Base-by-base conservation (phyloP, 2,113 vertebrate species). In the Bufo gargarizans region DNA sequence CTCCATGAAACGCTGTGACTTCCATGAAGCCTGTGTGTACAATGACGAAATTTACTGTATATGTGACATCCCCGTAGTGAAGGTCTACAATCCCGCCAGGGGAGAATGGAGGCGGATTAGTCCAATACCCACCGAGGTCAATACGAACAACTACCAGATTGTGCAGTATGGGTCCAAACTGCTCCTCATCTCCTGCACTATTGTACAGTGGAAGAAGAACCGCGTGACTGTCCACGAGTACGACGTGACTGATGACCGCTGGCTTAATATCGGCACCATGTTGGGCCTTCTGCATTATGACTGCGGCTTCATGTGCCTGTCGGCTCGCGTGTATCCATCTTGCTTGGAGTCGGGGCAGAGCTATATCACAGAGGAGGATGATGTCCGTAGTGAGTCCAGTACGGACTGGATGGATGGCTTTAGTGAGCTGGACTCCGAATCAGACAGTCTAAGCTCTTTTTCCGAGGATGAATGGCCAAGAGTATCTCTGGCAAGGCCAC, bases 31-130 rank as follows among this genome's bases (percentile, higher is more conserved):
- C 47, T 97, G 96, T 50, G 95, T 96, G 76, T 97, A 96, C 88
- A 96, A 96, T 88, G 96, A 97, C 56, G 96, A 97, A 91, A 97
- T 97, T 81, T 91, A 96, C 59, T 97, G 96, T n/a, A 95, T 97
- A 87, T 97, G 96, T 1, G 96, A 97, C 89, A 95, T 96, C 82
- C 96, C 96, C 0, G 95, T 97, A 82, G 95, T 96, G 87, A 97
- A 97, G 86, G 96, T 95, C 71, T 97, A 97, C 91, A 97, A 95
- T 84, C 96, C 96, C 4, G 93, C 94, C 33, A 92, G 93, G 22
- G 96, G 96, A 22, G 96, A 97, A 19, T 97, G 96, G 96, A 93
- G 93, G 87, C 91, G 95, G 82, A 90, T 97, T 83, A 95, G 95
- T 9, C 96, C 96, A 89, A 96, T 97, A 81, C 96, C 96, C 0